Base-by-base conservation (phyloP, 2,888 invertebrate species). In the Noctua fimbriata region DNA sequence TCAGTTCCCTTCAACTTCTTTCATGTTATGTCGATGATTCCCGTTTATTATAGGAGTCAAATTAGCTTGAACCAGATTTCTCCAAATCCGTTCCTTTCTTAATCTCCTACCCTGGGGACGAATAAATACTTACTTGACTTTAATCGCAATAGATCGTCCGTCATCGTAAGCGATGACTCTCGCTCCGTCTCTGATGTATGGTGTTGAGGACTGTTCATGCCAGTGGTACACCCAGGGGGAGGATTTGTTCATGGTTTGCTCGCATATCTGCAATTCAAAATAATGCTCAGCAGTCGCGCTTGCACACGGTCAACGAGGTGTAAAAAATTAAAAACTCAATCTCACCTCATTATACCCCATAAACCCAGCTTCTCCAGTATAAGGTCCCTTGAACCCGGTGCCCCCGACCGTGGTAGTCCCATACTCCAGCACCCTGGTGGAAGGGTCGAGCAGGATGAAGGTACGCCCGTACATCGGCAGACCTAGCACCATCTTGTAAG, bases 341-440 rank as follows among this genome's bases (percentile, higher is more conserved):
- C 84, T 77, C 92, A 98, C 98, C 97, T 99, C 99, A 93, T 99
- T 99, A 92, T 98, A 99, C 2, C 99, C 99, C 95, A 99, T 97
- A 88, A 98, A 98, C 0, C 99, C 99, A 87, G 98, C 97, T 93
- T 99, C 98, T 32, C 97, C 97, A 1, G 98, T 99, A 86, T 96
- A 98, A 0, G 98, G 98, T 2, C 99, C 99, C 87, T 97, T 97
- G 91, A 98, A 98, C 0, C 98, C 98, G 12, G 94, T 94, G 32
- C 96, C 96, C 81, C 97, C 94, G 0, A 97, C 97, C 0, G 95
- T 84, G 0, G 97, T 97, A 3, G 87, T 92, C 0, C 98, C 98
- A 36, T 98, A 95, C 85, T 96, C 90, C 79, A 97, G 91, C 12
- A 92, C 92, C 75, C 95, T 95, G 5, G 94, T 93, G 0, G 93